Evolutionary conservation across 2,888 invertebrate species (phyloP).

Genomic region (Actias luna): DNA sequence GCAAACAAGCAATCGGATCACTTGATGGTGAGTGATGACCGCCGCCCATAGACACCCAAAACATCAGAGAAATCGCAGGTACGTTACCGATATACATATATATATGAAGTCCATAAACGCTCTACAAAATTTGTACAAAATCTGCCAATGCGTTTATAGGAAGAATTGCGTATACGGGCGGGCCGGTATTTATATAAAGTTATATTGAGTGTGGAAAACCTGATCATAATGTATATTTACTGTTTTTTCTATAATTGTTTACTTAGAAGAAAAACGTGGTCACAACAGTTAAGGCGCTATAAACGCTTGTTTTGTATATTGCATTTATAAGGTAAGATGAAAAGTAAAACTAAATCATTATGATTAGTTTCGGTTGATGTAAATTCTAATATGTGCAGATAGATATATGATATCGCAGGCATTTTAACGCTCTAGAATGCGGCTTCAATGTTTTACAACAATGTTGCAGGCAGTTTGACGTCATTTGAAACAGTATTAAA

Average conservation of each 20-base stretch:
- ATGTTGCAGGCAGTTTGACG: background rate
- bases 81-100: no score
- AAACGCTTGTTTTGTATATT: background rate
- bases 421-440: background rate
- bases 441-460: conserved; percentile 1
- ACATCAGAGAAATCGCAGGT: no score
- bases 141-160: no score
- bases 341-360: background rate
- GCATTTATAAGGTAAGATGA: conserved; percentile 1
- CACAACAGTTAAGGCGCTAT: background rate
- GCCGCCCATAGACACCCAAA: no score
- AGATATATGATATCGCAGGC: background rate
- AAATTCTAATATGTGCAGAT: background rate
- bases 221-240: background rate
- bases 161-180: no score
- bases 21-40: no score
- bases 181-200: no score
- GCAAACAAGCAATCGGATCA: no score
- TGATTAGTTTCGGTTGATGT: background rate
- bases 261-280: background rate
- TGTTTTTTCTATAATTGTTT: background rate
- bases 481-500: background rate
- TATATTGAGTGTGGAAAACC: background rate
- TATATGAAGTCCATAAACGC: no score
- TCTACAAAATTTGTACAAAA: no score